Percentiles rank a stretch among this genome's conserved stretches.
These are phyloP conservation scores for Turritopsis dohrnii DNA, from an alignment of 30 jellyfish, hydroid and myxozoan species.

Conservation along the genomic window DNA sequence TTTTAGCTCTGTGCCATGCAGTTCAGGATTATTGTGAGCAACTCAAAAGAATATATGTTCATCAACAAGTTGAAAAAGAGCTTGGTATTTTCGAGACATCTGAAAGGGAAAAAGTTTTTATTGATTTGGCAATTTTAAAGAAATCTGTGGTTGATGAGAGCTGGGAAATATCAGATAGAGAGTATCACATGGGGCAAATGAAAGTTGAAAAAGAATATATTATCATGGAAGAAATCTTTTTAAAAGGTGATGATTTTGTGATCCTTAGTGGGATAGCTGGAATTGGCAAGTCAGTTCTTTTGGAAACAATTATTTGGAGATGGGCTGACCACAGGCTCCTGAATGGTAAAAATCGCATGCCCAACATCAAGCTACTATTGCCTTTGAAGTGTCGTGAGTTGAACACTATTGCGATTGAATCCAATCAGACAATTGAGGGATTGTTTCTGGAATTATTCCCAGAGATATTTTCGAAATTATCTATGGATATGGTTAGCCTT, in stretches of 20 bases:
- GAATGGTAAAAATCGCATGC: conserved; percentile 10
- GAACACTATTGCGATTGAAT: background rate
- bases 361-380: background rate
- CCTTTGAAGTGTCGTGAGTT: conserved; percentile 17
- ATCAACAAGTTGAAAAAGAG: background rate
- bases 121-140: conserved; percentile 13
- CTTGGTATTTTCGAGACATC: background rate
- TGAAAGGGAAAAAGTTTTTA: conserved; percentile 1
- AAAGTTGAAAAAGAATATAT: background rate
- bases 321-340: conserved; percentile 1
- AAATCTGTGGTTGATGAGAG: background rate
- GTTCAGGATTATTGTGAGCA: background rate
- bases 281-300: background rate
- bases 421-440: background rate
- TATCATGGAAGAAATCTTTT: background rate
- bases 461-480: background rate
- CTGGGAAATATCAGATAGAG: background rate
- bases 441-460: background rate
- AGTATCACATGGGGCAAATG: conserved; percentile 3
- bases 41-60: background rate
- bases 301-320: background rate
- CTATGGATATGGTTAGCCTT: background rate
- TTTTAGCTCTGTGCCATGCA: background rate
- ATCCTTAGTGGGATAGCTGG: conserved; percentile 19
- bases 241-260: background rate